Conservation (phyloP, 2,888 invertebrate species). For the Lypha dubia region DNA sequence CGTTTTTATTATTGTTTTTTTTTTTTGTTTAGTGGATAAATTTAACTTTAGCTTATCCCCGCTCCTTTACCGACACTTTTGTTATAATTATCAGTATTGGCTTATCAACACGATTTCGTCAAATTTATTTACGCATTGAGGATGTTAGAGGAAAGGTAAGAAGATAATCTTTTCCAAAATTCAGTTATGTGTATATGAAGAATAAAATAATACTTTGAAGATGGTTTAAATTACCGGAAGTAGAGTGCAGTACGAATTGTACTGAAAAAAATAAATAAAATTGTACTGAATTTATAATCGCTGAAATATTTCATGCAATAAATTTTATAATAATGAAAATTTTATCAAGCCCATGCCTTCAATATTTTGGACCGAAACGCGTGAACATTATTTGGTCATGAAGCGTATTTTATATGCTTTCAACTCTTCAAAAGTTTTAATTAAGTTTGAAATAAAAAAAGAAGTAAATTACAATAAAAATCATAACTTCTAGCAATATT, state of each 20-base stretch:
- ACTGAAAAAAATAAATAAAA: too few relatives aligned
- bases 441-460: slow-evolving; percentile 73
- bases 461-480: neutral
- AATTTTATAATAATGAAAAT: neutral
- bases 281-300: too few relatives aligned
- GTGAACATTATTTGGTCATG: slow-evolving; percentile 87
- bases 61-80: slow-evolving; percentile 89
- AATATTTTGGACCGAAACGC: slow-evolving; percentile 86
- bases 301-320: neutral
- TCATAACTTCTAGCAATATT: slow-evolving; percentile 75
- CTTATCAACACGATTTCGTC: slow-evolving; percentile 86
- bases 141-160: slow-evolving; percentile 83
- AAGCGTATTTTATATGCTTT: slow-evolving; percentile 88
- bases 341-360: slow-evolving; percentile 76
- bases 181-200: too few relatives aligned
- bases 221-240: too few relatives aligned
- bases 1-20: slow-evolving; percentile 6
- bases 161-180: neutral
- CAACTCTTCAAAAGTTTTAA: slow-evolving; percentile 86
- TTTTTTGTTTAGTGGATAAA: slow-evolving; percentile 78
- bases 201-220: too few relatives aligned
- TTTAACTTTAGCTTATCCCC: slow-evolving; percentile 86
- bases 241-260: too few relatives aligned
- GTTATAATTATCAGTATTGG: slow-evolving; percentile 88
- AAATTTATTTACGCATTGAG: slow-evolving; percentile 85